phyloP scores from a whole-genome alignment of 2,888 invertebrate genomes.

The Tenthredo livida region DNA sequence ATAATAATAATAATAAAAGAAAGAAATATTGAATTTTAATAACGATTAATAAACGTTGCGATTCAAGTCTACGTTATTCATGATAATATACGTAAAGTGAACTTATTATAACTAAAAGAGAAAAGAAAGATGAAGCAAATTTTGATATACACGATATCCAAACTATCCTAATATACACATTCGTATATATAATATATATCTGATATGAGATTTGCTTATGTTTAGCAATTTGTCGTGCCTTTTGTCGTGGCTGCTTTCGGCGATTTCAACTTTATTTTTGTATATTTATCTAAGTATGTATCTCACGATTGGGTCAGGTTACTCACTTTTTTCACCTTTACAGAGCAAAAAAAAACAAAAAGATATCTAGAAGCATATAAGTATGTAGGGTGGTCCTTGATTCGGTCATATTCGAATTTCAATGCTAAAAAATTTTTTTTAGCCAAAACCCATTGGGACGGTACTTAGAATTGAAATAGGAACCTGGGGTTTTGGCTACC shows the following conservation, averaged over 20 bases:
- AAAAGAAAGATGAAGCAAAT: neutral
- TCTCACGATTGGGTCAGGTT: neutral
- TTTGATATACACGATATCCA: slow-evolving; percentile 8
- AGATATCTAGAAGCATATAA: neutral
- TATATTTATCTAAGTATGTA: slow-evolving; percentile 59
- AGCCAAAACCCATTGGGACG: too few relatives aligned
- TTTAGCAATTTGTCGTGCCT: slow-evolving; percentile 75
- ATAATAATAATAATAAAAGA: neutral
- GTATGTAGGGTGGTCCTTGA: neutral
- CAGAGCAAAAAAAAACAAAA: neutral
- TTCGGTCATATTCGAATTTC: too few relatives aligned
- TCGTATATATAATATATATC: neutral
- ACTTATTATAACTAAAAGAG: neutral
- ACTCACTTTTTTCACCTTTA: slow-evolving; percentile 6
- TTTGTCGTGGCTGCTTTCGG: slow-evolving; percentile 74
- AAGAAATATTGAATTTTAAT: neutral
- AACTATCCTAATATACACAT: neutral
- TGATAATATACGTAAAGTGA: neutral
- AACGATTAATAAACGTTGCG: neutral
- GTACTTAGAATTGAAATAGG: too few relatives aligned
- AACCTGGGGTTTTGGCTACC: too few relatives aligned
- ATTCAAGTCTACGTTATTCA: neutral
- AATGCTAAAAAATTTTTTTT: too few relatives aligned
- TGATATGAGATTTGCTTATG: slow-evolving; percentile 64
- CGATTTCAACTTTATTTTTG: slow-evolving; percentile 72